A percentile compares a stretch with the other conserved stretches of the same genome.
phyloP scores from a whole-genome alignment of 2,888 invertebrate species.

The Thysanoteuthis rhombus region DNA sequence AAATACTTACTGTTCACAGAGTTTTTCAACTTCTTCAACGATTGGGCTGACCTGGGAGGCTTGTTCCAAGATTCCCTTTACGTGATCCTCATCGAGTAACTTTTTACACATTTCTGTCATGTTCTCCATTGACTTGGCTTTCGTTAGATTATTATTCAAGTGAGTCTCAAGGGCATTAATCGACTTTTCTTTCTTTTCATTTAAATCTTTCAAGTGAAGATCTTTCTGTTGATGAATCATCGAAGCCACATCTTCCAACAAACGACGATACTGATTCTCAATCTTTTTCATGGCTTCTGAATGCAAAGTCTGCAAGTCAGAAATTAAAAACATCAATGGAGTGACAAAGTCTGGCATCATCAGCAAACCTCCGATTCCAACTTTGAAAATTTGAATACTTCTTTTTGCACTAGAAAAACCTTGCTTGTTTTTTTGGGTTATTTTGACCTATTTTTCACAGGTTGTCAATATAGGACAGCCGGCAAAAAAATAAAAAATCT shows the following conservation, averaged over 20 bases:
- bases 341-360: neutral
- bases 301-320: conserved; percentile 47
- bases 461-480: too few relatives aligned
- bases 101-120: conserved; percentile 48
- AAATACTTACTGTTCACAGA: conserved; percentile 38
- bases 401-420: too few relatives aligned
- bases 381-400: too few relatives aligned
- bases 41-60: conserved; percentile 48
- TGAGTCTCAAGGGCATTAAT: conserved; percentile 42
- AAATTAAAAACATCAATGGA: neutral
- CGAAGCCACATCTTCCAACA: conserved; percentile 52
- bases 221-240: conserved; percentile 50
- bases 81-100: conserved; percentile 47
- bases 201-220: conserved; percentile 40
- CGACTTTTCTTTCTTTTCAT: conserved; percentile 41
- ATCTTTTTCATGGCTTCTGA: conserved; percentile 50
- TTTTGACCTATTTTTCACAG: too few relatives aligned
- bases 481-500: too few relatives aligned
- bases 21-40: conserved; percentile 40
- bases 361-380: too few relatives aligned
- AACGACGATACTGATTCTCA: conserved; percentile 51
- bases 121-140: conserved; percentile 46
- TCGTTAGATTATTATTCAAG: conserved; percentile 44
- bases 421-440: too few relatives aligned
- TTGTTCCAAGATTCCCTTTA: conserved; percentile 46